A percentile compares a stretch with the other conserved stretches of the same genome.
Evolutionary conservation across 1,140 invertebrate species (phyloP).

Genomic region (Leptinotarsa defecta): DNA sequence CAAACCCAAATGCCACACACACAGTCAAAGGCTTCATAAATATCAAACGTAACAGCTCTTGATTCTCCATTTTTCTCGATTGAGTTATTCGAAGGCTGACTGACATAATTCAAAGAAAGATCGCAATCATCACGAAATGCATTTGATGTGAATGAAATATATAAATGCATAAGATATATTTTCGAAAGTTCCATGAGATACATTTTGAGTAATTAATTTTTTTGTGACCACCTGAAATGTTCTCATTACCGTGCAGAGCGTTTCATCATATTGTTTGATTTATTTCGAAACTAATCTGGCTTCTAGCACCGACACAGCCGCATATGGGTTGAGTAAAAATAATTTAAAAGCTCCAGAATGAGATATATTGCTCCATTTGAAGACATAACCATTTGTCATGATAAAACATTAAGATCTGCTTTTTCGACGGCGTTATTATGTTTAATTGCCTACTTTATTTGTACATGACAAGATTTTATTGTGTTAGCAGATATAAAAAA

Average conservation of each 20-base stretch:
- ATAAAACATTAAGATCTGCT: background rate
- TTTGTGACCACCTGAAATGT: conserved; percentile 17
- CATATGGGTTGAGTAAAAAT: conserved; percentile 16
- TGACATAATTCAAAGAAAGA: no score
- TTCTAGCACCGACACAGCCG: conserved; percentile 9
- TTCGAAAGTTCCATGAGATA: background rate
- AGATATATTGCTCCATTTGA: conserved; percentile 12
- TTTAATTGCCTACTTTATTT: conserved; percentile 5
- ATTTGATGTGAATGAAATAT: no score
- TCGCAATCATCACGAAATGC: no score
- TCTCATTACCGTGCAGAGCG: conserved; percentile 8
- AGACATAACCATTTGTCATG: conserved; percentile 8
- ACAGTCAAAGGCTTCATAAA: no score
- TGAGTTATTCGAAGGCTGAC: no score
- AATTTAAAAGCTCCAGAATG: conserved; percentile 10
- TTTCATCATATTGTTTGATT: conserved; percentile 15
- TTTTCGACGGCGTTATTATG: conserved; percentile 16
- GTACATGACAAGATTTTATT: background rate
- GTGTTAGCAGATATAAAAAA: background rate
- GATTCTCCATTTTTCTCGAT: no score
- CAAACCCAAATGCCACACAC: no score
- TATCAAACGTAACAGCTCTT: no score
- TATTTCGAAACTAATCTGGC: conserved; percentile 6
- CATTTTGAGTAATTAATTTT: background rate
- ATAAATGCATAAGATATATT: no score